A percentile compares a stretch with the other conserved stretches of the same genome.
Evolutionary conservation across 2,888 invertebrate species (phyloP).

Genomic region (Endotricha flammealis): DNA sequence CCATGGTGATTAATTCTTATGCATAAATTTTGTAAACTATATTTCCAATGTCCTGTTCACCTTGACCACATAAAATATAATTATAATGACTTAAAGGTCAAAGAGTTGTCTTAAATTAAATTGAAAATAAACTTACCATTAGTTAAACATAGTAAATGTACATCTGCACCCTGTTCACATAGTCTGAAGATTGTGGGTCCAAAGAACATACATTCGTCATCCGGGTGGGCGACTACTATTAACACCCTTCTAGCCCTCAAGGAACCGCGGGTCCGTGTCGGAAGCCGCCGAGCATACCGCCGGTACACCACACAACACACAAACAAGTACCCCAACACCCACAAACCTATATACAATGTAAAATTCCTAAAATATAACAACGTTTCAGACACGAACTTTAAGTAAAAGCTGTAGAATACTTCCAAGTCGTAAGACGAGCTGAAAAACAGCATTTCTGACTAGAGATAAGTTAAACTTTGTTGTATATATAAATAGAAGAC

Average conservation of each 20-base stretch:
- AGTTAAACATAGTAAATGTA: slow-evolving; percentile 91
- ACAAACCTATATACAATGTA: slow-evolving; percentile 68
- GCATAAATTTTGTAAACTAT: too few relatives aligned
- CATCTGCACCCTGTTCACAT: slow-evolving; percentile 80
- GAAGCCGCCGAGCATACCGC: slow-evolving; percentile 68
- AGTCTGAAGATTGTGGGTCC: slow-evolving; percentile 90
- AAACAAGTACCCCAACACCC: slow-evolving; percentile 71
- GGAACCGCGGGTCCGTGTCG: slow-evolving; percentile 69
- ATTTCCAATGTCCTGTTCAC: too few relatives aligned
- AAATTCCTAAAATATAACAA: slow-evolving; percentile 61
- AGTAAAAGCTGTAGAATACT: slow-evolving; percentile 52
- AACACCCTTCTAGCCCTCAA: slow-evolving; percentile 81
- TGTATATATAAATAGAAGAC: slow-evolving; percentile 8
- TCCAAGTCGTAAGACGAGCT: slow-evolving; percentile 43
- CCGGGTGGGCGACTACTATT: slow-evolving; percentile 95
- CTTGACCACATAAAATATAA: too few relatives aligned
- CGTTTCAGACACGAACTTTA: slow-evolving; percentile 52
- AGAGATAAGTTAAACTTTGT: slow-evolving; percentile 28
- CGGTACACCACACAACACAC: slow-evolving; percentile 72
- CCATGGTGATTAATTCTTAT: too few relatives aligned
- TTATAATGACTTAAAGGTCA: too few relatives aligned
- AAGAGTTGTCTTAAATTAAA: too few relatives aligned
- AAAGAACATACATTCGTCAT: slow-evolving; percentile 99
- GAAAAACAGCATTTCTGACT: slow-evolving; percentile 62
- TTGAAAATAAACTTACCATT: slow-evolving; percentile 87